phyloP scores from a whole-genome alignment of 2,113 vertebrate genomes.

The Chloroceryle aenea region DNA sequence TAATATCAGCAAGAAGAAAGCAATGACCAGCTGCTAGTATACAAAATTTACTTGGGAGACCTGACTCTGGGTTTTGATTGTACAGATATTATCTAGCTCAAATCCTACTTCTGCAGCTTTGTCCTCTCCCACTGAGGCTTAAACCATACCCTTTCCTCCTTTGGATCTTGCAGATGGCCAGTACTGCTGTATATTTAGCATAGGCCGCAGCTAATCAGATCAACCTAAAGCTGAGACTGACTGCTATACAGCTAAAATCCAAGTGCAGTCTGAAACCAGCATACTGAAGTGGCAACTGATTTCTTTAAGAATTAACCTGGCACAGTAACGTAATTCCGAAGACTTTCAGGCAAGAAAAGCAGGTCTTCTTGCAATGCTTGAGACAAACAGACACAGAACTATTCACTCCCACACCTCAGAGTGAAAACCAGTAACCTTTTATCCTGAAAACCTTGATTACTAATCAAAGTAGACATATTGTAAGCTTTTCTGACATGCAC shows the following conservation, averaged over 20 bases:
- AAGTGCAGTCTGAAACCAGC: not conserved
- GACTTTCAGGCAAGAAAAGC: not conserved
- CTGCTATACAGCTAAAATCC: not conserved
- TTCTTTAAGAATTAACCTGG: conserved; percentile 4
- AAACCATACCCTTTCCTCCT: conserved; percentile 1
- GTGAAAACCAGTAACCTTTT: not conserved
- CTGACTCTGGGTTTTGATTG: conserved; percentile 18
- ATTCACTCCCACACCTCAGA: not conserved
- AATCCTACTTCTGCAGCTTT: not conserved
- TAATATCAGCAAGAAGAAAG: conserved; percentile 33
- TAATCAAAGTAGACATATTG: not conserved
- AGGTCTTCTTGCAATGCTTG: not conserved
- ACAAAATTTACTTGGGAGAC: conserved; percentile 44
- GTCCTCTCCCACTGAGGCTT: not conserved
- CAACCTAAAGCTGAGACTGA: not conserved
- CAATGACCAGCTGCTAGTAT: conserved; percentile 50
- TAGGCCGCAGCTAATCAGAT: conserved; percentile 22
- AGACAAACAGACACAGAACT: not conserved
- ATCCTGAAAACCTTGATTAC: not conserved
- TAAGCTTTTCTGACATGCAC: not conserved
- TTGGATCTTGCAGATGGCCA: not conserved
- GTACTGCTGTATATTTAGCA: not conserved
- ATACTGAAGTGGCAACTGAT: not conserved
- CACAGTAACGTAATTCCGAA: not conserved
- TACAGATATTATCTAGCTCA: not conserved